Evolutionary conservation across 2,113 vertebrate genomes (phyloP).

Genomic region (Strix aluco): DNA sequence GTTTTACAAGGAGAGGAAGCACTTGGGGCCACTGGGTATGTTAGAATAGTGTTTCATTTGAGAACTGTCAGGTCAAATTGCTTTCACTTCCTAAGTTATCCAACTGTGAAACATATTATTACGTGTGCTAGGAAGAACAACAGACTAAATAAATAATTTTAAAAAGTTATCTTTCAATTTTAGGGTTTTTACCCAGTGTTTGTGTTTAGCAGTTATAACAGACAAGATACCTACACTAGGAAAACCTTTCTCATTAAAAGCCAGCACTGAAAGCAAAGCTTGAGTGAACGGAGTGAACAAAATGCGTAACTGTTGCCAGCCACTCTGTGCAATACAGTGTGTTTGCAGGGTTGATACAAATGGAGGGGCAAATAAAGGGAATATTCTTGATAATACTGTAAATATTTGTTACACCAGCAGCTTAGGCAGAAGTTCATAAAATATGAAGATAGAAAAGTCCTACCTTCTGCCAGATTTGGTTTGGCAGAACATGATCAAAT

Average conservation of each 20-base stretch:
- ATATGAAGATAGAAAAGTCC: background rate
- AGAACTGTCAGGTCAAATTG: constrained; percentile 7
- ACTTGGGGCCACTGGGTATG: background rate
- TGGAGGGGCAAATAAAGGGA: background rate
- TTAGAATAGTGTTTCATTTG: background rate
- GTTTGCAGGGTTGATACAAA: background rate
- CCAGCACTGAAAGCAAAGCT: background rate
- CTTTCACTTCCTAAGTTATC: background rate
- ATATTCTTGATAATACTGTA: background rate
- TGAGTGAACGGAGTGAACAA: background rate
- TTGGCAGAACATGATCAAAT: background rate
- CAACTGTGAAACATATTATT: background rate
- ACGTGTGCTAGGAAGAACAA: background rate
- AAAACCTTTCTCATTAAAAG: background rate
- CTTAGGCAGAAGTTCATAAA: background rate
- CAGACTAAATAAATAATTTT: background rate
- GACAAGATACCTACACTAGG: background rate
- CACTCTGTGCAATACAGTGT: background rate
- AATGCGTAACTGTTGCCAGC: background rate
- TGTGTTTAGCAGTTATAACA: background rate
- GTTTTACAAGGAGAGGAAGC: background rate
- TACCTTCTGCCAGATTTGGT: background rate
- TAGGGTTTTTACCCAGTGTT: background rate
- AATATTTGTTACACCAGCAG: background rate
- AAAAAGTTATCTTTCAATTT: background rate